Conservation (phyloP, 2,113 vertebrate species). For the Rafetus swinhoei region DNA sequence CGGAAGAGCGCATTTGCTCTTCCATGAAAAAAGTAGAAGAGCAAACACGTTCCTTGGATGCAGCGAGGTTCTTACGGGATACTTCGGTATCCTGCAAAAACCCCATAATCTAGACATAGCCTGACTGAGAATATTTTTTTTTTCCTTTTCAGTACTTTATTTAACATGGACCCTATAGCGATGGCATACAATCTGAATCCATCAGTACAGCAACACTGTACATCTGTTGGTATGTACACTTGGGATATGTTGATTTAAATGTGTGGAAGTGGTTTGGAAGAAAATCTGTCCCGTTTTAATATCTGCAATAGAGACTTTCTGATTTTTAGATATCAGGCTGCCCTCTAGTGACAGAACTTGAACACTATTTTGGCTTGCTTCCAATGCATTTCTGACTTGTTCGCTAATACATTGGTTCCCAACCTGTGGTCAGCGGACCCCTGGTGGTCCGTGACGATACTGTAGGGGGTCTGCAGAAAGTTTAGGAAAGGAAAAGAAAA, state of each 20-base stretch:
- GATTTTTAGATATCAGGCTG: constrained; percentile 8
- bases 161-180: constrained; percentile 82
- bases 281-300: background rate
- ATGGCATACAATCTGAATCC: constrained; percentile 82
- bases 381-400: background rate
- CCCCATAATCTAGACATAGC: no score
- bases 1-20: no score
- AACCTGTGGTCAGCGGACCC: no score
- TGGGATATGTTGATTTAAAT: fast-evolving
- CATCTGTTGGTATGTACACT: constrained; percentile 65
- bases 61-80: no score
- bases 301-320: background rate
- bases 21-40: no score
- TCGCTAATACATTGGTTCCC: no score
- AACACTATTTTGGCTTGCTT: background rate
- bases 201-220: constrained; percentile 53
- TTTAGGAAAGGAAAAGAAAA: no score
- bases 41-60: no score
- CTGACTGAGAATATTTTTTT: background rate
- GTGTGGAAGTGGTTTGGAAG: background rate
- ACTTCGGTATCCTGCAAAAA: no score
- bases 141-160: constrained; percentile 82
- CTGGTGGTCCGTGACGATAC: no score
- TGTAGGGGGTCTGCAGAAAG: no score
- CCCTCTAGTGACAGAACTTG: constrained; percentile 60